Conservation (phyloP, 2,113 vertebrate genomes). For the Pao palembangensis region DNA sequence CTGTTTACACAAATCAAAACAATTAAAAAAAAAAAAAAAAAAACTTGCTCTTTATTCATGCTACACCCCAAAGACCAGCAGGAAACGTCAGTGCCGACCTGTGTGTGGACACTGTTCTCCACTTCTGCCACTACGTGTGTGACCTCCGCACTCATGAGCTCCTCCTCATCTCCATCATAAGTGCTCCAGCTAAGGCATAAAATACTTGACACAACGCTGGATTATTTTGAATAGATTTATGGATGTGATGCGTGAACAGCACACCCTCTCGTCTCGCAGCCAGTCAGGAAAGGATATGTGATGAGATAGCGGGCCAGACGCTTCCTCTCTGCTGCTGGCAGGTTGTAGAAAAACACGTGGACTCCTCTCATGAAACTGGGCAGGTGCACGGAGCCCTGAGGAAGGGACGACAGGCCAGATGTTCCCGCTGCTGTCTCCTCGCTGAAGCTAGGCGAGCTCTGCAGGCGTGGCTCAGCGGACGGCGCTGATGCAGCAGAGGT, state of each 20-base stretch:
- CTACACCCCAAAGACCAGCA: neutral
- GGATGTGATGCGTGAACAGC: neutral
- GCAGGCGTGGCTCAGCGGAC: slow-evolving; percentile 1
- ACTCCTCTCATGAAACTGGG: slow-evolving; percentile 71
- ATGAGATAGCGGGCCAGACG: slow-evolving; percentile 71
- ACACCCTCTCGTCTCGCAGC: neutral
- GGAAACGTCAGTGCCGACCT: slow-evolving; percentile 44
- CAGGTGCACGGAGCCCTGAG: slow-evolving; percentile 16
- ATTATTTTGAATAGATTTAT: too few species aligned
- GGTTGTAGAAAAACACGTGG: slow-evolving; percentile 76
- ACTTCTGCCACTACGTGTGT: slow-evolving; percentile 75
- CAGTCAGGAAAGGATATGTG: slow-evolving; percentile 75
- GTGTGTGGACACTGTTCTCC: slow-evolving; percentile 58
- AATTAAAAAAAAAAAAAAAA: neutral
- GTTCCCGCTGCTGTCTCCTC: slow-evolving; percentile 1
- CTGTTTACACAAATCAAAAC: slow-evolving; percentile 42
- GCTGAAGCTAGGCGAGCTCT: neutral
- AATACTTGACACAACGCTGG: too few species aligned
- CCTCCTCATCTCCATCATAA: slow-evolving; percentile 76
- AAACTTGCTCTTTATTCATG: neutral
- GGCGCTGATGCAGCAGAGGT: slow-evolving; percentile 1
- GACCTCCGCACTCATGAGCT: slow-evolving; percentile 68
- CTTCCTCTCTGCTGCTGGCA: slow-evolving; percentile 72
- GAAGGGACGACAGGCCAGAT: neutral
- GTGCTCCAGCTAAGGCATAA: slow-evolving; percentile 65